Evolutionary conservation across 53 echinoderm and acorn worm genomes (phyloP), one percentile per base, ranked within the genome.

Genomic region (Paracentrotus lividus): DNA sequence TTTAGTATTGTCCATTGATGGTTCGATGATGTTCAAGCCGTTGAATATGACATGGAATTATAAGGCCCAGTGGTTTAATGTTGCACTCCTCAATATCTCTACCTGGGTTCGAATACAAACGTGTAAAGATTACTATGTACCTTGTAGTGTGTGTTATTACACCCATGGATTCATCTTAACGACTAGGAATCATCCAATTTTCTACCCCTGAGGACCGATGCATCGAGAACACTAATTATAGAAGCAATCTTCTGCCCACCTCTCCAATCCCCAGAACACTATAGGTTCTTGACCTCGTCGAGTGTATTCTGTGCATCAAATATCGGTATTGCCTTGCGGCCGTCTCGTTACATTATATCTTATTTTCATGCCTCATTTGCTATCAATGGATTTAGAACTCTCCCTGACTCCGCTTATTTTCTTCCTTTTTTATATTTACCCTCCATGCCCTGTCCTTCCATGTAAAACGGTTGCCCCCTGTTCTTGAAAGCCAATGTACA

Each of bases 221-320:
- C 72, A 38, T 5, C 66, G 66, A 18, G 72, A 18, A 31, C 56
- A 6, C 56, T 55, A 18, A 86, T 57, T 56, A 55, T 55, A 55
- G 56, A 86, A 56, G 53, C 56, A 86, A 86, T 53, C 86, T 86
- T 20, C 56, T 18, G 23, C 56, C 0, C 32, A 53, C 56, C 27
- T 86, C 54, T 54, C 33, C 86, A 20, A 4, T 86, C 86, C 36
- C 55, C 1, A 8, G 55, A 21, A 86, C 5, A 0, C 2, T 55
- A 86, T 86, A 77, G 81, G 81, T 92, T 26, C 92, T 92, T 92
- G 92, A 92, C 92, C 92, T 38, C 12, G 36, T 55, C 56, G 58
- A 92, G 92, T 78, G 92, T 40, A n/a, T 77, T 55, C 77, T 58
- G 27, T 78, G 92, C 92, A 92, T 77, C 92, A 42, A 77, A 92